phyloP scores from a whole-genome alignment of 1,140 invertebrate genomes.

The Tetramorium alpestre region DNA sequence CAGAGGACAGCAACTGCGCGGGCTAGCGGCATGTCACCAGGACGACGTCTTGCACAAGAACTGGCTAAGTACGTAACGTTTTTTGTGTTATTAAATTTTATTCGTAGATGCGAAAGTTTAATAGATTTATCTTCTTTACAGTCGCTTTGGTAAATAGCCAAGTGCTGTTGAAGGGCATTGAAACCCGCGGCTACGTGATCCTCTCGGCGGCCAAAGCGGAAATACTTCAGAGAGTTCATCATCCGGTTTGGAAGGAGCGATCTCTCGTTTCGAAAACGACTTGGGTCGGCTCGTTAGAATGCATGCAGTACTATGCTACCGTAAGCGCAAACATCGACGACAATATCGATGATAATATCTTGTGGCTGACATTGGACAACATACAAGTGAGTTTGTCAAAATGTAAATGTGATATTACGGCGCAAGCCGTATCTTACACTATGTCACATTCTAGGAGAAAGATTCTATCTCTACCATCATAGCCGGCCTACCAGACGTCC shows the following conservation, averaged over 20 bases:
- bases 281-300: constrained; percentile 97
- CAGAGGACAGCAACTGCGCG: constrained; percentile 92
- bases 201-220: constrained; percentile 98
- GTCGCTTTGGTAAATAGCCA: constrained; percentile 98
- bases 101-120: not conserved
- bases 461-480: constrained; percentile 91
- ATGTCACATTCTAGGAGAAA: constrained; percentile 87
- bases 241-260: constrained; percentile 96
- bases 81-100: not conserved
- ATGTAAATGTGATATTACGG: not conserved
- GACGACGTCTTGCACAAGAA: constrained; percentile 96
- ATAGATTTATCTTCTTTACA: constrained; percentile 81
- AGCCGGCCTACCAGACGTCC: constrained; percentile 92
- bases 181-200: constrained; percentile 98
- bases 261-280: constrained; percentile 97
- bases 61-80: constrained; percentile 93
- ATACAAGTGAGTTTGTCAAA: constrained; percentile 87
- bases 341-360: constrained; percentile 94
- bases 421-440: not conserved
- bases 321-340: constrained; percentile 93
- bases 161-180: constrained; percentile 97
- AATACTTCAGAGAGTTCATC: constrained; percentile 95
- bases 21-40: constrained; percentile 93
- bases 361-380: constrained; percentile 97
- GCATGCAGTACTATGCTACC: constrained; percentile 99